These are phyloP conservation scores for Sweltsa coloradensis DNA, from an alignment of 1,140 invertebrate species.

Conservation along the genomic window DNA sequence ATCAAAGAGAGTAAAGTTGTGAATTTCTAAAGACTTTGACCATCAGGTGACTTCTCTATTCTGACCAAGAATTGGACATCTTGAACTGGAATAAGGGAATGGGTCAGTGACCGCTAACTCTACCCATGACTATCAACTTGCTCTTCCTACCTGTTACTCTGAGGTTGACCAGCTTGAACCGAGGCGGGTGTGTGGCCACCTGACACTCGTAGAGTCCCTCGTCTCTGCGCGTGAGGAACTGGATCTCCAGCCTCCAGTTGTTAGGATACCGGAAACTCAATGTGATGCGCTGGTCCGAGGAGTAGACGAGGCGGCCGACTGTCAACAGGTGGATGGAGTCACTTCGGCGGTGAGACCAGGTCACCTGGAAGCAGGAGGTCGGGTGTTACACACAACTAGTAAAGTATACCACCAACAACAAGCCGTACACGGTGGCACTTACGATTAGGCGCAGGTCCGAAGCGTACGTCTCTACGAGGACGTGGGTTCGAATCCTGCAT, in stretches of 20 bases:
- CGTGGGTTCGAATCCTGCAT: too few species aligned
- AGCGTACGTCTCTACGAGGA: too few species aligned
- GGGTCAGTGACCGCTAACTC: too few species aligned
- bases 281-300: constrained; percentile 47
- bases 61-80: too few species aligned
- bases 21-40: too few species aligned
- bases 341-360: constrained; percentile 58
- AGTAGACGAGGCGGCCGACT: constrained; percentile 57
- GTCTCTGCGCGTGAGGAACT: constrained; percentile 57
- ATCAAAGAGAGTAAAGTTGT: too few species aligned
- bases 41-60: too few species aligned
- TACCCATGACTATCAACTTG: too few species aligned
- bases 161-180: constrained; percentile 55
- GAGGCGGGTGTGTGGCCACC: constrained; percentile 71
- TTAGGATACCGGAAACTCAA: constrained; percentile 47
- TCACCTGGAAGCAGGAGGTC: constrained; percentile 44
- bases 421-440: too few species aligned
- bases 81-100: too few species aligned
- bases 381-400: not conserved
- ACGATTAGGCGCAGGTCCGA: too few species aligned
- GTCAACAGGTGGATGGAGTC: constrained; percentile 63
- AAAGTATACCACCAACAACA: too few species aligned
- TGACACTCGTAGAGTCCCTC: constrained; percentile 74
- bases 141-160: constrained; percentile 56
- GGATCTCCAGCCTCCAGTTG: constrained; percentile 70